A percentile compares a stretch with the other conserved stretches of the same genome.
Evolutionary conservation across 1,140 invertebrate species (phyloP).

Genomic region (Bradysia coprophila): DNA sequence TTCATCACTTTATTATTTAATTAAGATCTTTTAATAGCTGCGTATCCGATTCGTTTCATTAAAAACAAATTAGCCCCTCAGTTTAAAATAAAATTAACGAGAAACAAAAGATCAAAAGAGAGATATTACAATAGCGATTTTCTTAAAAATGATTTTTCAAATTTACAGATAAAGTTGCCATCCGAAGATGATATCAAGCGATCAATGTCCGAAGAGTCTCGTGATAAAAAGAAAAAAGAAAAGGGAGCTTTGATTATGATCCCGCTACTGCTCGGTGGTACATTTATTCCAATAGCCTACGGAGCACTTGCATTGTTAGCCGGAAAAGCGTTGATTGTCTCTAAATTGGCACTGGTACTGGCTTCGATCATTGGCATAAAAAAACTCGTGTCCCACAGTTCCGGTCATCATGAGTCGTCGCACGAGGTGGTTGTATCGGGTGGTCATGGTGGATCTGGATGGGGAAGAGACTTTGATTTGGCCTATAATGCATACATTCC

Average conservation of each 20-base stretch:
- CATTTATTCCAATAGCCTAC: constrained; percentile 56
- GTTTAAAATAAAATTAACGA: too few species aligned
- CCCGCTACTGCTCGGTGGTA: constrained; percentile 55
- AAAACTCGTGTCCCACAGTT: constrained; percentile 46
- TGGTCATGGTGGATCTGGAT: constrained; percentile 41
- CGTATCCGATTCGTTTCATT: too few species aligned
- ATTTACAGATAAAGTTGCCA: constrained; percentile 46
- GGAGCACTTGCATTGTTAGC: constrained; percentile 59
- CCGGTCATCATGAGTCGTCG: constrained; percentile 33
- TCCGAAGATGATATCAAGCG: constrained; percentile 38
- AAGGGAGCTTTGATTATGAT: constrained; percentile 50
- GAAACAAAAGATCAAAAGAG: background rate
- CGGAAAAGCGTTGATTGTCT: constrained; percentile 66
- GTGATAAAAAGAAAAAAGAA: constrained; percentile 34
- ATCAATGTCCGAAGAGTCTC: constrained; percentile 32
- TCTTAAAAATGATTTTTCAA: too few species aligned
- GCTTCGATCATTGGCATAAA: constrained; percentile 68
- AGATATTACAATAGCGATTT: too few species aligned
- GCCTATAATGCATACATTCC: constrained; percentile 41
- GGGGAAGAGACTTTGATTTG: constrained; percentile 46
- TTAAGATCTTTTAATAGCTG: too few species aligned
- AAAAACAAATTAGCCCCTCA: too few species aligned
- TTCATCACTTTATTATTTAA: too few species aligned
- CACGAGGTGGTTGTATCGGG: constrained; percentile 53
- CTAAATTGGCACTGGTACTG: constrained; percentile 58